Base-by-base conservation (phyloP, 2,888 invertebrate genomes). In the Boloria selene region DNA sequence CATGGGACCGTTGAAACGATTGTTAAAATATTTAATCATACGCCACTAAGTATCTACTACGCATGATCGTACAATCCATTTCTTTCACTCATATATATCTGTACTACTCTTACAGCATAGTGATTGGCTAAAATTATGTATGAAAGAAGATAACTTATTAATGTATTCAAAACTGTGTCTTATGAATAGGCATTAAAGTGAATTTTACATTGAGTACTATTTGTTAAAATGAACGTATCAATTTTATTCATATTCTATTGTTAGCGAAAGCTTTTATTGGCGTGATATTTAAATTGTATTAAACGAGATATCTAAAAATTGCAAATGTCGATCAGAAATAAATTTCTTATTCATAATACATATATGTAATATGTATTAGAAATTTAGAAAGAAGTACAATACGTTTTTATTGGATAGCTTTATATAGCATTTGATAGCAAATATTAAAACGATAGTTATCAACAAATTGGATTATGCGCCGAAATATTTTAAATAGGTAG, bases 1-100 rank as follows among this genome's bases (percentile, higher is more conserved):
- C 93, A 93, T 93, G 93, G 93, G 90, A 93, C 74, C 74, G 70
- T 16, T 67, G 45, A n/a, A n/a, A 0, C 3, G 0, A 0, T 0
- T 0, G 3, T 0, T 42, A 10, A 64, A 72, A 72, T 68, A 54
- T 31, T 7, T 0, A 10, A 52, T 50, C 17, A 45, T 7, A 22
- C 51, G 38, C 47, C 47, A 18, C 14, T 61, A 26, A 3, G 14
- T 16, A 14, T 63, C 59, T 67, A 69, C 52, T 68, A 71, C 67
- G 70, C 71, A 70, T 73, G 70, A 62, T 61, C 54, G 51, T 51
- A 50, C 59, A 2, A 47, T 42, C 53, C 68, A 49, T 72, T 72
- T 70, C 71, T 63, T 64, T 74, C 54, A 10, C 51, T 62, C 59
- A 42, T 44, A 18, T 22, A 56, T 10, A 22, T 38, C 44, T 61